These are phyloP conservation scores for Lycaena phlaeas DNA, from an alignment of 2,888 invertebrate species.

Conservation along the genomic window DNA sequence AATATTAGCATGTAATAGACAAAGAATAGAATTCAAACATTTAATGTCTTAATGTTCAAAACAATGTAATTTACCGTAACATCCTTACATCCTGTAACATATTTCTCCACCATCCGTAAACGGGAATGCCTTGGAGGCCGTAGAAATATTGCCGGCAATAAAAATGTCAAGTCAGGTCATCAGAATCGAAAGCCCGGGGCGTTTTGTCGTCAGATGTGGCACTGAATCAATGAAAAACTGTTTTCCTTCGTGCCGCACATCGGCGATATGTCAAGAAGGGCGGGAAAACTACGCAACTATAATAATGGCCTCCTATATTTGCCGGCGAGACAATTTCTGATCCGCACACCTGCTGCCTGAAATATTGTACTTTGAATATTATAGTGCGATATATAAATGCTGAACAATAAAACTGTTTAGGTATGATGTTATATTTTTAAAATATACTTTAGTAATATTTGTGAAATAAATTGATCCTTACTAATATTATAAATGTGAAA, in stretches of 20 bases:
- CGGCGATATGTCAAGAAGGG: slow-evolving; percentile 51
- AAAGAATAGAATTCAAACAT: no score
- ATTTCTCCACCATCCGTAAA: slow-evolving; percentile 56
- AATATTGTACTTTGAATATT: slow-evolving; percentile 19
- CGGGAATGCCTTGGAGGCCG: slow-evolving; percentile 60
- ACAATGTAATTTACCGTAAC: no score
- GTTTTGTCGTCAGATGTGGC: slow-evolving; percentile 70
- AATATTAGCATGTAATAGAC: no score
- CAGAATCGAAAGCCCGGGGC: slow-evolving; percentile 68
- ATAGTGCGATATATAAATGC: not conserved
- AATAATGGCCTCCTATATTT: slow-evolving; percentile 51
- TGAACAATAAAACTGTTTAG: not conserved
- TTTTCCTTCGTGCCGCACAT: slow-evolving; percentile 59
- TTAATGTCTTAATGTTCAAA: no score
- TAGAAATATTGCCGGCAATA: slow-evolving; percentile 67
- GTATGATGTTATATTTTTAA: no score
- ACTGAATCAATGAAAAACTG: slow-evolving; percentile 71
- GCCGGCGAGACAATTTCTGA: slow-evolving; percentile 51
- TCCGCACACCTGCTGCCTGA: slow-evolving; percentile 44
- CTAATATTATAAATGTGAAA: no score
- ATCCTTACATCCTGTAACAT: no score
- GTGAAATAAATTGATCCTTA: no score
- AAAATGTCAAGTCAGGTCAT: slow-evolving; percentile 74
- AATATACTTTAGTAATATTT: no score
- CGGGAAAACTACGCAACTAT: slow-evolving; percentile 32